These are phyloP conservation scores for Aegotheles bennettii DNA, from an alignment of 2,113 vertebrate genomes.

Conservation along the genomic window DNA sequence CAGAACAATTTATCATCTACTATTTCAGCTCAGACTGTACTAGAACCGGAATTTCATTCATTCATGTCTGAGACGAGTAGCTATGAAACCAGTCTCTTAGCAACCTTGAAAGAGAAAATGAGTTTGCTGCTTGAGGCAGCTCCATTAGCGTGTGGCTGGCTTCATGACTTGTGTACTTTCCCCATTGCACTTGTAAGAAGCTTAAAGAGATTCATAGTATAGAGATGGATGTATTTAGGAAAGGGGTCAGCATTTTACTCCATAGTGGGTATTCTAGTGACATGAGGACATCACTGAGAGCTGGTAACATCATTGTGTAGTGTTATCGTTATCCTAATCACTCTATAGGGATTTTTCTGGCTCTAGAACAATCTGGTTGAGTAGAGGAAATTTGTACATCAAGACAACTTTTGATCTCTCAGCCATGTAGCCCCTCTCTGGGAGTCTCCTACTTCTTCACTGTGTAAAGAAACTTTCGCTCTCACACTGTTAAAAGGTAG, in stretches of 20 bases:
- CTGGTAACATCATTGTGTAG: background rate
- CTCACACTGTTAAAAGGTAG: background rate
- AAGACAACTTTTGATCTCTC: background rate
- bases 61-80: background rate
- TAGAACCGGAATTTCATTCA: background rate
- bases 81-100: background rate
- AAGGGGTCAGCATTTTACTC: background rate
- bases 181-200: background rate
- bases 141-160: background rate
- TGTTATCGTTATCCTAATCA: fast-evolving
- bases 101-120: background rate
- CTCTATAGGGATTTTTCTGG: background rate
- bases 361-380: background rate
- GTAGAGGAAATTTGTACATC: background rate
- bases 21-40: background rate
- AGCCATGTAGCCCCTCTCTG: background rate
- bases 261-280: background rate
- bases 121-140: background rate
- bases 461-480: background rate
- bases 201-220: fast-evolving
- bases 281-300: background rate
- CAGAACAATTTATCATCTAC: background rate
- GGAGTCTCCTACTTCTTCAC: background rate
- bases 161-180: background rate
- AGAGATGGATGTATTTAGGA: background rate